Conservation (phyloP, 2,888 invertebrate genomes). For the Eugnorisma glareosa region DNA sequence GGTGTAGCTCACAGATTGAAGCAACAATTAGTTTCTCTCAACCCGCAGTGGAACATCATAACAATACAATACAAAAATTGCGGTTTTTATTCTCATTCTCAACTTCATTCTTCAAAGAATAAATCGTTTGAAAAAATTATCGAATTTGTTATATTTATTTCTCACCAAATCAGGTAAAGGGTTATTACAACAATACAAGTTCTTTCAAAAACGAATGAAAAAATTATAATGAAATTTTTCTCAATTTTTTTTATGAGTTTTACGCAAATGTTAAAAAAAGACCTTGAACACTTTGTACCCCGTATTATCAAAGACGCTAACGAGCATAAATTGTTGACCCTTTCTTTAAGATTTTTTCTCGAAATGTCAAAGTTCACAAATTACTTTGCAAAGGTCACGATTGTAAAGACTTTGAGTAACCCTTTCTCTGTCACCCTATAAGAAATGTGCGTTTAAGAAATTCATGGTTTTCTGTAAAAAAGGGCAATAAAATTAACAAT, state of each 20-base stretch:
- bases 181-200: background rate
- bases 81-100: background rate
- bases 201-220: background rate
- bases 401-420: conserved; percentile 6
- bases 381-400: conserved; percentile 47
- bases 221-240: background rate
- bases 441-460: background rate
- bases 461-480: background rate
- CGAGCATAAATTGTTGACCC: conserved; percentile 53
- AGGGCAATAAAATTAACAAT: background rate
- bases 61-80: background rate
- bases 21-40: background rate
- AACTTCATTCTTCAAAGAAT: background rate
- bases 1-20: background rate
- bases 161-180: conserved; percentile 14
- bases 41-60: too few species aligned
- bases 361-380: conserved; percentile 60
- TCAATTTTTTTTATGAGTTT: conserved; percentile 1
- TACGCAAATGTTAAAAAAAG: background rate
- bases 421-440: conserved; percentile 16
- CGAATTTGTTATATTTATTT: background rate
- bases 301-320: conserved; percentile 33
- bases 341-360: conserved; percentile 36
- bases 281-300: background rate
- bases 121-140: background rate